phyloP scores from a whole-genome alignment of 2,888 invertebrate genomes.

The Tortricodes alternella region DNA sequence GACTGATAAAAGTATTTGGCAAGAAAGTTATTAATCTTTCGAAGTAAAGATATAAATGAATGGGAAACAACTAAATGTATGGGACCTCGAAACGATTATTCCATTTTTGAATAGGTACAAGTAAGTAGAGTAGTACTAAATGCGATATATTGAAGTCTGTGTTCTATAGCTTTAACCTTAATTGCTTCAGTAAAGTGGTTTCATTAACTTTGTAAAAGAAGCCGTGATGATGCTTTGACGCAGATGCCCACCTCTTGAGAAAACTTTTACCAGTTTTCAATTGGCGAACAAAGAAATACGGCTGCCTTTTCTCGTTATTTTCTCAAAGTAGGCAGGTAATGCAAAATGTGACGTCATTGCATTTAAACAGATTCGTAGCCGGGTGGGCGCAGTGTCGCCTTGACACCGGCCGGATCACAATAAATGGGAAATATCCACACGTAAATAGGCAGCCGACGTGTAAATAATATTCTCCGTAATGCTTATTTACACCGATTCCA shows the following conservation, averaged over 20 bases:
- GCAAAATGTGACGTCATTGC: slow-evolving; percentile 23
- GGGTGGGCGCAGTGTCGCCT: neutral
- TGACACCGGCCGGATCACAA: slow-evolving; percentile 4
- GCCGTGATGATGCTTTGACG: too few species aligned
- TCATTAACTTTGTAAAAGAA: too few species aligned
- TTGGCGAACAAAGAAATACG: slow-evolving; percentile 13
- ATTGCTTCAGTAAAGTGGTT: too few species aligned
- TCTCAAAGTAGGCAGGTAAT: slow-evolving; percentile 24
- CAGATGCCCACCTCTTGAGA: neutral
- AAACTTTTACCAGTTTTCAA: slow-evolving; percentile 10
- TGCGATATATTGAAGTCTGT: too few species aligned
- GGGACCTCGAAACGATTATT: too few species aligned
- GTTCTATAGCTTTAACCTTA: too few species aligned
- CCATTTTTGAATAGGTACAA: too few species aligned
- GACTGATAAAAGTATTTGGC: slow-evolving; percentile 17
- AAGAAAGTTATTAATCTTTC: slow-evolving; percentile 20
- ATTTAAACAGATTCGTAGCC: slow-evolving; percentile 23
- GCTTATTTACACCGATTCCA: neutral
- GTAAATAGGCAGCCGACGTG: slow-evolving; percentile 2
- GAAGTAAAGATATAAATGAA: slow-evolving; percentile 1
- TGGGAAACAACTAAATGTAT: too few species aligned
- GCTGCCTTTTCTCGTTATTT: slow-evolving; percentile 20
- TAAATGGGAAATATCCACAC: slow-evolving; percentile 14
- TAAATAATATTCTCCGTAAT: slow-evolving; percentile 9
- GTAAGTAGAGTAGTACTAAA: too few species aligned